A percentile compares a stretch with the other conserved stretches of the same genome.
Conservation (phyloP, 2,113 vertebrate species). For the Alethe diademata region DNA sequence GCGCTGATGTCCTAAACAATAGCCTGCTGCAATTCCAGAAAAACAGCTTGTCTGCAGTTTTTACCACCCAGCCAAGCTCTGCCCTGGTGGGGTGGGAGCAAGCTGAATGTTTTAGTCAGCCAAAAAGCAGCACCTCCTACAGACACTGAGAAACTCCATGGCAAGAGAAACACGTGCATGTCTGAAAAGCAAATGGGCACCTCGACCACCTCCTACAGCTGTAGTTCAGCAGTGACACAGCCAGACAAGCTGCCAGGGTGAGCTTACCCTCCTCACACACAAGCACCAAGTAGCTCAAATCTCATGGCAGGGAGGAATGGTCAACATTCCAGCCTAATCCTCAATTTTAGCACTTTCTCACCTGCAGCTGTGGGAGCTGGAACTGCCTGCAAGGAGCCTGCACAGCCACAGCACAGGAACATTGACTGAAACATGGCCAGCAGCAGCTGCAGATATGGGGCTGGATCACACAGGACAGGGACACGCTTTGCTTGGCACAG, state of each 20-base stretch:
- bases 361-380: neutral
- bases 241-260: neutral
- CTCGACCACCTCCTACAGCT: neutral
- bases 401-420: neutral
- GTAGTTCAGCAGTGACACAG: neutral
- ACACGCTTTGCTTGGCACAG: neutral
- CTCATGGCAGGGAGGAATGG: neutral
- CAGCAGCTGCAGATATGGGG: rapidly evolving
- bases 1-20: neutral
- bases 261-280: neutral
- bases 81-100: conserved; percentile 11
- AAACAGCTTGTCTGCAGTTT: conserved; percentile 46
- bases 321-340: neutral
- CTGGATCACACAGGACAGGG: neutral
- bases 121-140: conserved; percentile 56
- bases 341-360: neutral
- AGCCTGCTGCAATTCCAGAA: conserved; percentile 51
- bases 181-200: conserved; percentile 12
- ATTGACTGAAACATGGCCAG: neutral
- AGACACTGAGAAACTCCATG: neutral
- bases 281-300: neutral
- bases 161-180: neutral
- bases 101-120: conserved; percentile 45
- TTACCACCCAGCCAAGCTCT: conserved; percentile 9
- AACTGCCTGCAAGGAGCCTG: neutral